Evolutionary conservation across 2,888 invertebrate genomes (phyloP), one percentile per base, ranked within the genome.

Genomic region (Sinhomidia bicolor): DNA sequence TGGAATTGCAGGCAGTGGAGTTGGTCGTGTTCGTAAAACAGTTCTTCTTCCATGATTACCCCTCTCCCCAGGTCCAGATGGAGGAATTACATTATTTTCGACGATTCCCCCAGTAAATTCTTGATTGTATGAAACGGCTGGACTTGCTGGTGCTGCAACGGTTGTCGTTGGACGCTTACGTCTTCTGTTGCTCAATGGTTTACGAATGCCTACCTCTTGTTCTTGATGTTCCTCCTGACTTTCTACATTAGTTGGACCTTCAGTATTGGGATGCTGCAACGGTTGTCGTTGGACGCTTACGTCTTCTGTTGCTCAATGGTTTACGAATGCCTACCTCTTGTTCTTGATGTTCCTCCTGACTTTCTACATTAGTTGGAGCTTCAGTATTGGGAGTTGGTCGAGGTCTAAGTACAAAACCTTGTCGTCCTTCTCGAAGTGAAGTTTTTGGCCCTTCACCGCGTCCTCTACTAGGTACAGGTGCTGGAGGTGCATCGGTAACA

Each of bases 331-430:
- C 62, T 9, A 51, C 78, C 36, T 85, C 84, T n/a, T n/a, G n/a
- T 17, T 60, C 23, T n/a, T 78, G 23, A 10, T 78, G 23, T 14
- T n/a, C 29, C 12, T 4, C n/a, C 14, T 32, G 32, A 5, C 12
- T 44, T 44, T n/a, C 41, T n/a, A 17, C 57, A 26, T 1, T 32
- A 7, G 76, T 41, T 23, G 65, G 14, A 14, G 32, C 10, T 29
- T 3, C 44, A 1, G 14, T 60, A 62, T 10, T 44, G 44, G 47
- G 41, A 14, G 85, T 86, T 5, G 79, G 86, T 23, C 65, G 51
- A n/a, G 71, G 86, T 71, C 86, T 68, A 5, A 86, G 71, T 14
- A 71, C 26, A 71, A 86, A 86, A 7, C 86, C 86, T 85, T 76
- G 85, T 44, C 60, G 74, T 12, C 29, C 82, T 82, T 71, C 68